phyloP scores from a whole-genome alignment of 1,140 invertebrate genomes.

The Drosophila micromelanica region DNA sequence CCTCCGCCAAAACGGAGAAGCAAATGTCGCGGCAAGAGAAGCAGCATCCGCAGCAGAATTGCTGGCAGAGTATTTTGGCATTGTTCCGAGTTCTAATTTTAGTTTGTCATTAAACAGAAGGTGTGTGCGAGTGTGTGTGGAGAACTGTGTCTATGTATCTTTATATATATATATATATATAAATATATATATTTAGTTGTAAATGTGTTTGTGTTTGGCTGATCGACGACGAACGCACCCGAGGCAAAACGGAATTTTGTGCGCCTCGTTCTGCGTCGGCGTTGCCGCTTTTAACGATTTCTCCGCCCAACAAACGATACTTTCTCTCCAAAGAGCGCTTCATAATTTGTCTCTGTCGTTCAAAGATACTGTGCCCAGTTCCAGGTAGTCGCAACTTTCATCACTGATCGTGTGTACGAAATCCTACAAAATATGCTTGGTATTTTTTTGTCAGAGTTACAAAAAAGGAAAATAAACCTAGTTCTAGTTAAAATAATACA shows the following conservation, averaged over 20 bases:
- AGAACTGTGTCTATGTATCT: slow-evolving; percentile 38
- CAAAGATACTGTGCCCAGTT: slow-evolving; percentile 26
- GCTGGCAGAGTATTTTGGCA: slow-evolving; percentile 81
- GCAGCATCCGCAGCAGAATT: slow-evolving; percentile 51
- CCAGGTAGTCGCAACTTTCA: slow-evolving; percentile 18
- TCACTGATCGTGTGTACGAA: neutral
- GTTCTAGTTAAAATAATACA: no score
- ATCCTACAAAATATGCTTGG: neutral
- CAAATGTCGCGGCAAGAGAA: slow-evolving; percentile 22
- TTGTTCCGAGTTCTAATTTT: slow-evolving; percentile 82
- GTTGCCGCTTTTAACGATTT: slow-evolving; percentile 44
- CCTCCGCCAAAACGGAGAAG: slow-evolving; percentile 35
- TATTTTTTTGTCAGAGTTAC: neutral
- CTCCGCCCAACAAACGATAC: slow-evolving; percentile 26
- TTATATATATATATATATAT: slow-evolving; percentile 25
- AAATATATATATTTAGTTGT: slow-evolving; percentile 10
- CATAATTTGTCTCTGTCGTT: slow-evolving; percentile 35
- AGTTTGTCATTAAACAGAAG: slow-evolving; percentile 81
- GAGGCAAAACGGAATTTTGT: slow-evolving; percentile 46
- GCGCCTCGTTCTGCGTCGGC: slow-evolving; percentile 46
- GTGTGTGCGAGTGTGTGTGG: slow-evolving; percentile 52
- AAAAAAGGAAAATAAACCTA: no score
- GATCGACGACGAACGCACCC: slow-evolving; percentile 28
- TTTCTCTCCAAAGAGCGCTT: slow-evolving; percentile 34
- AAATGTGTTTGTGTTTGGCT: neutral